Evolutionary conservation across 2,797 vertebrate species (phyloP).

Genomic region (Manis javanica): DNA sequence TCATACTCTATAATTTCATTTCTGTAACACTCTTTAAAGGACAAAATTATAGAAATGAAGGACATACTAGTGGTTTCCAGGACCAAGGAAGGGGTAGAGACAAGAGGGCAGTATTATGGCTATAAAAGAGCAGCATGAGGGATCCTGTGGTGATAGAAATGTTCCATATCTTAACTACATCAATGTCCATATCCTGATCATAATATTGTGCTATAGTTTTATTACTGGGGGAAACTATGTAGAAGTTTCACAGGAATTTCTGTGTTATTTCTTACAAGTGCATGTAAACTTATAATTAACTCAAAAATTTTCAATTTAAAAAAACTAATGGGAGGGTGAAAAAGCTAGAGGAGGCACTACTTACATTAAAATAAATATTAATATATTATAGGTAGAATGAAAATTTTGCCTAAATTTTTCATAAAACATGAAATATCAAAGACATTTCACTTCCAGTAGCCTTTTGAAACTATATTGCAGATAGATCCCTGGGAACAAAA

Average conservation of each 20-base stretch:
- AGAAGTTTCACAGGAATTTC: neutral
- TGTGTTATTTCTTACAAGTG: constrained; percentile 1
- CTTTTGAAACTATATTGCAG: neutral
- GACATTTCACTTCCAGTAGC: neutral
- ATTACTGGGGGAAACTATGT: neutral
- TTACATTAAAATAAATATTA: neutral
- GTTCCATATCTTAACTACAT: neutral
- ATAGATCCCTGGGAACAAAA: neutral
- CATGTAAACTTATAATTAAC: neutral
- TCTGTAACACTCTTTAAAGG: neutral
- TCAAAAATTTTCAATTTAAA: neutral
- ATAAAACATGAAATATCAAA: neutral
- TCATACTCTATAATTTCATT: neutral
- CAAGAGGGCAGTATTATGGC: neutral
- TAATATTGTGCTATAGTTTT: neutral
- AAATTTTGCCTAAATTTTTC: constrained; percentile 9
- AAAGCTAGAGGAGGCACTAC: neutral
- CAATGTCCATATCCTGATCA: neutral
- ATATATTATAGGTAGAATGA: neutral
- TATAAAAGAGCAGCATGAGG: neutral
- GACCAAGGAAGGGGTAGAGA: neutral
- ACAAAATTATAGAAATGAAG: neutral
- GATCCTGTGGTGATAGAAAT: neutral
- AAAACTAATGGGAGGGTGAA: neutral
- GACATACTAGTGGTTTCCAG: neutral